Percentiles rank a stretch among this genome's conserved stretches.
These are phyloP conservation scores for Drosophila arawakana DNA, from an alignment of 1,140 invertebrate genomes.

Conservation along the genomic window DNA sequence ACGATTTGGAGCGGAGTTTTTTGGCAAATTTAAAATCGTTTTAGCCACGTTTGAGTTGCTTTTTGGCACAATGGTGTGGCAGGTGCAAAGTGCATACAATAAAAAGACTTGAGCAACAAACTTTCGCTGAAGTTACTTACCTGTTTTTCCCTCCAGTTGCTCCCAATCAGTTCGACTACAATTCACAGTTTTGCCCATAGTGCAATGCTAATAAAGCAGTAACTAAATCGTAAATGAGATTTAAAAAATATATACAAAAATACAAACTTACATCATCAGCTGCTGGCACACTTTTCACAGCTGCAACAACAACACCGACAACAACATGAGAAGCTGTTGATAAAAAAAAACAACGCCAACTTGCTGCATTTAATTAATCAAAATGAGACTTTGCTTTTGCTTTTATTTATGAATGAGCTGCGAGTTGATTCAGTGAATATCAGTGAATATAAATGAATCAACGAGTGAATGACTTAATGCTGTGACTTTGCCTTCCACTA, in stretches of 20 bases:
- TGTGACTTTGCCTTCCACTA: constrained; percentile 31
- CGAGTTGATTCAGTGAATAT: constrained; percentile 14
- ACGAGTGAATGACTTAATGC: constrained; percentile 57
- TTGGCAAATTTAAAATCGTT: constrained; percentile 33
- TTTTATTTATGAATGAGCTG: constrained; percentile 67
- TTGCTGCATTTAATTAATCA: constrained; percentile 79
- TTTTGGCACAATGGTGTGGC: constrained; percentile 44
- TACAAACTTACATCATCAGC: constrained; percentile 56
- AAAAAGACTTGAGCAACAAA: constrained; percentile 57
- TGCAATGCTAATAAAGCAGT: constrained; percentile 54
- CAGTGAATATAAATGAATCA: constrained; percentile 44
- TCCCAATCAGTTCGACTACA: neutral
- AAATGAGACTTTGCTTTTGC: constrained; percentile 66
- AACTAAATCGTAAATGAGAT: constrained; percentile 53
- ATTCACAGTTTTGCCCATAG: constrained; percentile 33
- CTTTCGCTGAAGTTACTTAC: constrained; percentile 47
- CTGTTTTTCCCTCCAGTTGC: neutral
- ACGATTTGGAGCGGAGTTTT: constrained; percentile 48
- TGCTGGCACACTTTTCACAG: constrained; percentile 67
- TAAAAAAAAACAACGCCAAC: constrained; percentile 24
- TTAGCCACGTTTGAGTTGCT: constrained; percentile 65
- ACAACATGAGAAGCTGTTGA: neutral
- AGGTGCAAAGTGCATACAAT: constrained; percentile 72
- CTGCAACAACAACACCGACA: constrained; percentile 34
- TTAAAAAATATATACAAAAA: constrained; percentile 46